Conservation (phyloP, 2,113 vertebrate genomes). For the Chaetops frenatus region DNA sequence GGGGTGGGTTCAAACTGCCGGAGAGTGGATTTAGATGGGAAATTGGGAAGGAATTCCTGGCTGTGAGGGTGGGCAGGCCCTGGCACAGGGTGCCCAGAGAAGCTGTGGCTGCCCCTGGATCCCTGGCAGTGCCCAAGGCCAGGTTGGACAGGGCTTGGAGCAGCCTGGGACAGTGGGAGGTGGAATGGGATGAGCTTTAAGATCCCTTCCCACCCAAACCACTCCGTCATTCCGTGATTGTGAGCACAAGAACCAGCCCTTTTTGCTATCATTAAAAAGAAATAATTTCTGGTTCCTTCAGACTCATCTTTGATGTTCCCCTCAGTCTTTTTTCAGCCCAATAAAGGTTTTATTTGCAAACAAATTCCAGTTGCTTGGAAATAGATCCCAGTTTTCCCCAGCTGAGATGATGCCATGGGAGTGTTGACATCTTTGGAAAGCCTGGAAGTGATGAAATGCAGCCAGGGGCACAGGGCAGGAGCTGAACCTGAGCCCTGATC, state of each 20-base stretch:
- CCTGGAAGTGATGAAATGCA: background rate
- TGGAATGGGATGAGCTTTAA: background rate
- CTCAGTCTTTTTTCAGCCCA: background rate
- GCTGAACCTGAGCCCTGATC: background rate
- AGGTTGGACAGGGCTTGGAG: rapidly evolving
- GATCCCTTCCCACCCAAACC: background rate
- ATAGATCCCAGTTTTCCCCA: background rate
- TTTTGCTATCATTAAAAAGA: rapidly evolving
- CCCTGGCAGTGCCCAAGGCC: background rate
- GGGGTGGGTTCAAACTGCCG: background rate
- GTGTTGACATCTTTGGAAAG: background rate
- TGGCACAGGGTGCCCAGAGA: background rate
- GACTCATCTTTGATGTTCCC: rapidly evolving
- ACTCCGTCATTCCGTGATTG: rapidly evolving
- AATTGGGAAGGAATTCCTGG: rapidly evolving
- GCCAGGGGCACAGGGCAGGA: background rate
- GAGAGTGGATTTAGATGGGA: background rate
- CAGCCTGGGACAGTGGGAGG: rapidly evolving
- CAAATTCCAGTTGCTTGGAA: rapidly evolving
- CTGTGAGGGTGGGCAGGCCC: rapidly evolving
- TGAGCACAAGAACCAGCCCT: background rate
- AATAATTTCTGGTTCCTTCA: rapidly evolving
- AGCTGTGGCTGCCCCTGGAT: background rate
- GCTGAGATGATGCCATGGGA: rapidly evolving
- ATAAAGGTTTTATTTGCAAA: background rate